phyloP scores from a whole-genome alignment of 2,888 invertebrate species.

The Drosophila affinis region DNA sequence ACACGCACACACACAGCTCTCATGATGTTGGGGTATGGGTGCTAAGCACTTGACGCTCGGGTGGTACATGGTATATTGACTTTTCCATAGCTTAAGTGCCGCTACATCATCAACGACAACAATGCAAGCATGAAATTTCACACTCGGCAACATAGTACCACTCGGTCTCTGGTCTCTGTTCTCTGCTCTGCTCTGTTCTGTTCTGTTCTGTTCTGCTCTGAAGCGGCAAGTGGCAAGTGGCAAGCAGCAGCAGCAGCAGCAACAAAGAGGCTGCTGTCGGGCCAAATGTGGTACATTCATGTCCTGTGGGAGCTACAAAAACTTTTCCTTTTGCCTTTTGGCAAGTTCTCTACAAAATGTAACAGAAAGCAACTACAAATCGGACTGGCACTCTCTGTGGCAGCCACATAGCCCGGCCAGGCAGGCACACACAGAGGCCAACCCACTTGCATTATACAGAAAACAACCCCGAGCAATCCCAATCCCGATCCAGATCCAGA shows the following conservation, averaged over 20 bases:
- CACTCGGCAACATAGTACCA: conserved; percentile 70
- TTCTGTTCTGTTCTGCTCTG: no score
- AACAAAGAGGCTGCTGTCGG: conserved; percentile 45
- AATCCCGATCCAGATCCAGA: conserved; percentile 19
- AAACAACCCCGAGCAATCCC: conserved; percentile 51
- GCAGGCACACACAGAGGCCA: conserved; percentile 2
- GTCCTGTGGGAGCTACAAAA: conserved; percentile 73
- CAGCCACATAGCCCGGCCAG: conserved; percentile 25
- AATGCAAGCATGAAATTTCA: conserved; percentile 75
- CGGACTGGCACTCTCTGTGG: conserved; percentile 42
- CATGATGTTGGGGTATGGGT: conserved; percentile 1
- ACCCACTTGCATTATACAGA: conserved; percentile 22
- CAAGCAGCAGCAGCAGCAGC: conserved; percentile 5
- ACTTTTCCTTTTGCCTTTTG: conserved; percentile 56
- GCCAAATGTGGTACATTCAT: conserved; percentile 49
- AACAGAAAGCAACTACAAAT: conserved; percentile 76
- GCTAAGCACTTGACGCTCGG: conserved; percentile 48
- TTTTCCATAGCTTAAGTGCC: conserved; percentile 65
- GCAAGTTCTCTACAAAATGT: conserved; percentile 66
- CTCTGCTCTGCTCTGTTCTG: background rate
- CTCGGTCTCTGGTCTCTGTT: conserved; percentile 21
- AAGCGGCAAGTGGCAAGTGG: no score
- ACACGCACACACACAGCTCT: background rate
- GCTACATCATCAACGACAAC: conserved; percentile 65
- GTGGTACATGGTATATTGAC: conserved; percentile 57